Evolutionary conservation across 2,797 vertebrate species (phyloP).

Genomic region (Sternarchorhynchus goeldii): DNA sequence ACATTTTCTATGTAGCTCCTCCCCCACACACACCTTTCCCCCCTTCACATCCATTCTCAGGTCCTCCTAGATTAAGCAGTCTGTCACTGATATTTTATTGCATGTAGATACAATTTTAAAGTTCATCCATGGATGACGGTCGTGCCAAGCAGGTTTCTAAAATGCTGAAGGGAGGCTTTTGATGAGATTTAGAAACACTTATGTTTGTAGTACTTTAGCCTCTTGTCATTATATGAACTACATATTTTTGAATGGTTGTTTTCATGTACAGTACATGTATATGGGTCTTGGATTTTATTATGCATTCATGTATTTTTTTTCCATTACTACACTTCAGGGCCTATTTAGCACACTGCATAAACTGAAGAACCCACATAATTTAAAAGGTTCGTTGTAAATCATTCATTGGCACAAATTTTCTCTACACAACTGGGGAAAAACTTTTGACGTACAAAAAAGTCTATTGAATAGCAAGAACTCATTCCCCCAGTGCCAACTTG

Average conservation of each 20-base stretch:
- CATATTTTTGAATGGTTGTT: conserved; percentile 23
- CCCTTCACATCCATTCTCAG: conserved; percentile 39
- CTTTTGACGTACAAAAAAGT: conserved; percentile 6
- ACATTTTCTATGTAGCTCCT: conserved; percentile 53
- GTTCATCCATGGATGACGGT: conserved; percentile 67
- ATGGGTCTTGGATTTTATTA: conserved; percentile 14
- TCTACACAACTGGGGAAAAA: background rate
- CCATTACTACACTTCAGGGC: conserved; percentile 19
- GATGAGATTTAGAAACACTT: conserved; percentile 39
- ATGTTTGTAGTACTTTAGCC: conserved; percentile 31
- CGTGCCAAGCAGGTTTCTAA: conserved; percentile 70
- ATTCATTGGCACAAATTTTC: conserved; percentile 17
- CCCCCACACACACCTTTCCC: background rate
- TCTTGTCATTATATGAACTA: conserved; percentile 18
- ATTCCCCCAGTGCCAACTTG: conserved; percentile 21
- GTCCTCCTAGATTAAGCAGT: conserved; percentile 33
- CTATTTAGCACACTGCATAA: background rate
- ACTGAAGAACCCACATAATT: conserved; percentile 13
- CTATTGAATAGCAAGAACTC: conserved; percentile 18
- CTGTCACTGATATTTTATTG: conserved; percentile 17
- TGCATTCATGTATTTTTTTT: conserved; percentile 5
- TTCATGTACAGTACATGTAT: conserved; percentile 9
- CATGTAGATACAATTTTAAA: conserved; percentile 32
- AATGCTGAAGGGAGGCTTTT: conserved; percentile 38
- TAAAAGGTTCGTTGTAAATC: background rate